Evolutionary conservation across 2,797 vertebrate genomes (phyloP).

Genomic region (Characodon lateralis): DNA sequence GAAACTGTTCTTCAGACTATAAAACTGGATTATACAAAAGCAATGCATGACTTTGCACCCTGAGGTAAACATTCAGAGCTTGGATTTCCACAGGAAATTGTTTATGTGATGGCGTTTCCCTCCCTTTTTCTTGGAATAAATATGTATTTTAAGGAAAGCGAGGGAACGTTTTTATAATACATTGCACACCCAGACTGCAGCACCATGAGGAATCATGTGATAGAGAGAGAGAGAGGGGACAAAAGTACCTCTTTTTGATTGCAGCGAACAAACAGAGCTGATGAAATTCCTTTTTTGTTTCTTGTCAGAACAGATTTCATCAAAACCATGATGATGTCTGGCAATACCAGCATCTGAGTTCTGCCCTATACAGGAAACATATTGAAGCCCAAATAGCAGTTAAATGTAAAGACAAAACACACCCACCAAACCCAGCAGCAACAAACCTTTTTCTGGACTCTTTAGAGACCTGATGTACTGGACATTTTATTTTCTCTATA

Average conservation of each 20-base stretch:
- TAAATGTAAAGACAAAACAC: background rate
- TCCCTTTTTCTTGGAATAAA: constrained; percentile 18
- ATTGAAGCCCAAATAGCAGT: background rate
- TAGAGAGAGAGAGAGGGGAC: constrained; percentile 8
- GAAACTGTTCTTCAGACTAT: constrained; percentile 20
- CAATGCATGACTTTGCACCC: constrained; percentile 17
- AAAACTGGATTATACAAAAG: constrained; percentile 27
- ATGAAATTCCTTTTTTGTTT: constrained; percentile 6
- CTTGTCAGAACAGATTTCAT: background rate
- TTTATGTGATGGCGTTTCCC: constrained; percentile 14
- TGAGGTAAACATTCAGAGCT: background rate
- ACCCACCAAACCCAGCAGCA: background rate
- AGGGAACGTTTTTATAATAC: constrained; percentile 14
- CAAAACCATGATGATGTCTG: background rate
- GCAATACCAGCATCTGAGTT: background rate
- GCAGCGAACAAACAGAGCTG: constrained; percentile 19
- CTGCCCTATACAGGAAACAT: background rate
- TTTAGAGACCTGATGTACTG: background rate
- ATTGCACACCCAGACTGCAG: constrained; percentile 3
- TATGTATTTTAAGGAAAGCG: constrained; percentile 33
- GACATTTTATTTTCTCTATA: background rate
- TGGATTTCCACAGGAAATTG: constrained; percentile 28
- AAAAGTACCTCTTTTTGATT: constrained; percentile 13
- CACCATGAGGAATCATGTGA: constrained; percentile 11
- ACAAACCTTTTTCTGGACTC: background rate